Evolutionary conservation across 1,140 invertebrate species (phyloP), one percentile per base, ranked within the genome.

Genomic region (Mercenaria mercenaria): DNA sequence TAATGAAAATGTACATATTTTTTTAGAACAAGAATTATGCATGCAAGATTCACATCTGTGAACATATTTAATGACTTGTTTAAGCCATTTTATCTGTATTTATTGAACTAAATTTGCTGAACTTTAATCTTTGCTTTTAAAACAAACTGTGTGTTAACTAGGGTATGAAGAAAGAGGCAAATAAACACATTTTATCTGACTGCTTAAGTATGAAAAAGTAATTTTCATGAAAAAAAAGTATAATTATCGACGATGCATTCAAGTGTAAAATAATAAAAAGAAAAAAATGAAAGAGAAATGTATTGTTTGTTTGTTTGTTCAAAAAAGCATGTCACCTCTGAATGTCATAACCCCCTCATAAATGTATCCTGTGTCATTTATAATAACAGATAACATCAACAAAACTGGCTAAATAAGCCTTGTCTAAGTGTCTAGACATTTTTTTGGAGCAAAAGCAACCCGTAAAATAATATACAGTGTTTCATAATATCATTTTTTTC

Each of bases 231-330:
- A 79, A 52, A 56, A 52, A 8, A 56, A 52, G 47, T 39, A 37
- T 20, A 79, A 52, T 50, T 39, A 37, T 56, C 32, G 20, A 56
- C 56, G 76, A 50, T 52, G 76, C 76, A 79, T 79, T 79, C 50
- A 79, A 56, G 76, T 52, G 26, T 26, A 29, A 18, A 72, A 41
- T 41, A 4, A 72, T 72, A 72, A 72, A 72, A 26, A 4, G 23
- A 72, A 29, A 39, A 72, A 39, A 72, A 39, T 3, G 37, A 37
- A 15, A 72, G 34, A 72, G 34, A 77, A 50, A 52, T 61, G 43
- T 20, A 41, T 23, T 52, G 47, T 77, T 77, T 77, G 74, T 77
- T 77, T 77, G 74, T 77, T 77, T 77, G 74, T 37, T 47, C 74
- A 77, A 50, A 77, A 77, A 61, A 50, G 8, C 41, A 50, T 47